Percentiles rank a stretch among this genome's conserved stretches.
phyloP scores from a whole-genome alignment of 2,113 vertebrate species.

The Micronycteris hirsuta region DNA sequence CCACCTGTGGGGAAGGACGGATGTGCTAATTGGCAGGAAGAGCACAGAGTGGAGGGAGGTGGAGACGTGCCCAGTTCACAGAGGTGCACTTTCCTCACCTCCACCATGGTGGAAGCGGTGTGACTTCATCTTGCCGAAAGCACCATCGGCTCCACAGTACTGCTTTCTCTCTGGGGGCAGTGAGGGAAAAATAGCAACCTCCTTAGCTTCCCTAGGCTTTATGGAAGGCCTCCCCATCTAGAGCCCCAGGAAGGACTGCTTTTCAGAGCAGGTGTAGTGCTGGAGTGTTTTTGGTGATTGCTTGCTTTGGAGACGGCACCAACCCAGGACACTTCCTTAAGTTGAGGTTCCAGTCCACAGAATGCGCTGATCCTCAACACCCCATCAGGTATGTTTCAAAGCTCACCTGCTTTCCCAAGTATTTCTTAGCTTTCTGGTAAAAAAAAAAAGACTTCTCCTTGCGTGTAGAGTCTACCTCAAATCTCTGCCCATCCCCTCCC shows the following conservation, averaged over 20 bases:
- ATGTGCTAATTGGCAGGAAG: slow-evolving; percentile 69
- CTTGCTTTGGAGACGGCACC: neutral
- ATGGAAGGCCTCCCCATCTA: neutral
- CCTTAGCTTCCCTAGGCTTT: neutral
- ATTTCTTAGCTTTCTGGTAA: neutral
- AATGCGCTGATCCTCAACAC: neutral
- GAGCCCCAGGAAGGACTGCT: neutral
- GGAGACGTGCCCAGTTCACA: neutral
- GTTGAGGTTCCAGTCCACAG: neutral
- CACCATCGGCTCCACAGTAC: rapidly evolving
- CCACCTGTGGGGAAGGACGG: slow-evolving; percentile 64
- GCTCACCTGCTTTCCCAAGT: neutral
- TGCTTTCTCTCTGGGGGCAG: neutral
- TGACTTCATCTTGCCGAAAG: neutral
- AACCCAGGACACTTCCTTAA: neutral
- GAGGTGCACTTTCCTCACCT: neutral
- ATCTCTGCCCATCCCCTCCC: neutral
- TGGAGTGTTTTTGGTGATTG: neutral
- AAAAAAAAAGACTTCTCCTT: neutral
- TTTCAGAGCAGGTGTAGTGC: rapidly evolving
- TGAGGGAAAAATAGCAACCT: neutral
- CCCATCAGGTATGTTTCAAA: too few relatives aligned
- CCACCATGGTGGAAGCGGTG: neutral
- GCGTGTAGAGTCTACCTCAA: neutral
- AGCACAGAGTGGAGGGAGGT: neutral